Evolutionary conservation across 2,888 invertebrate species (phyloP).

Genomic region (Trisateles emortualis): DNA sequence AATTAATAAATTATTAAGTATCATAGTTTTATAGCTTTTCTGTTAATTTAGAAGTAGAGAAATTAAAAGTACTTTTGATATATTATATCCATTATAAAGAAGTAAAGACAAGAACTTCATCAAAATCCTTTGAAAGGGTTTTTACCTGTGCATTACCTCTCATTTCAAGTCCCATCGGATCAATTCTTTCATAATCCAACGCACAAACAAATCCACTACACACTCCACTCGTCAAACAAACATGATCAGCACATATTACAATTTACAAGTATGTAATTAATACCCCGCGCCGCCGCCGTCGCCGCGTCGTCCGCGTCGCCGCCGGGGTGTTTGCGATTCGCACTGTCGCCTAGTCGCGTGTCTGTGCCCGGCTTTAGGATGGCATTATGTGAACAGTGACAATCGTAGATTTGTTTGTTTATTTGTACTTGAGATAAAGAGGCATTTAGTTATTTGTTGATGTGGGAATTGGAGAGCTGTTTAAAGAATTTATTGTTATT

Average conservation of each 20-base stretch:
- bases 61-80: too few relatives aligned
- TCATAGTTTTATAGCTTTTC: too few relatives aligned
- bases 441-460: conserved; percentile 32
- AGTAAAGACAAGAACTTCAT: too few relatives aligned
- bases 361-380: conserved; percentile 39
- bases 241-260: conserved; percentile 35
- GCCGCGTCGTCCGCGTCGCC: too few relatives aligned
- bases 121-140: too few relatives aligned
- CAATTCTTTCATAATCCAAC: neutral
- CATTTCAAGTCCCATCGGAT: neutral
- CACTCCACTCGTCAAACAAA: conserved; percentile 26
- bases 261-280: conserved; percentile 54
- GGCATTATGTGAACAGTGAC: conserved; percentile 24
- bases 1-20: too few relatives aligned
- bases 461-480: neutral
- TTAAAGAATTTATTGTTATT: neutral
- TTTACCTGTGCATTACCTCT: too few relatives aligned
- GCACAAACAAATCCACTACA: conserved; percentile 1
- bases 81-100: too few relatives aligned
- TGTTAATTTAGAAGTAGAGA: too few relatives aligned
- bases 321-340: conserved; percentile 61
- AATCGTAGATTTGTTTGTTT: conserved; percentile 41
- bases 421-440: conserved; percentile 14
- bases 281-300: conserved; percentile 10
- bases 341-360: conserved; percentile 53